phyloP scores from a whole-genome alignment of 2,888 invertebrate species.

The Papilio gigon region DNA sequence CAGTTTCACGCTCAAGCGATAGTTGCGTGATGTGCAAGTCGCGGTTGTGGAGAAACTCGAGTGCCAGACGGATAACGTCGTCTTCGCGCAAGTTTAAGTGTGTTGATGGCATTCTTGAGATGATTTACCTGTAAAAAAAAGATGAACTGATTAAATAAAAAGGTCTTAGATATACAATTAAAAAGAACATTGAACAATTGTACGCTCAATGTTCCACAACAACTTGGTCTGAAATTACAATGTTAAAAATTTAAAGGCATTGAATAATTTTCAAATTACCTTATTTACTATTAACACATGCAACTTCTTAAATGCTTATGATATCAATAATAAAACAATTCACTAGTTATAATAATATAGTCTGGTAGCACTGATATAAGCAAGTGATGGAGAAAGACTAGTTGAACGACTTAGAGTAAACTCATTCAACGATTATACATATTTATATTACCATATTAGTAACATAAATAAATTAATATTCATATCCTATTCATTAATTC shows the following conservation, averaged over 20 bases:
- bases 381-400: not conserved
- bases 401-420: not conserved
- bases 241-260: not conserved
- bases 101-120: slow-evolving; percentile 87
- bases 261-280: not conserved
- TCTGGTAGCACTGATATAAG: not conserved
- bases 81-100: slow-evolving; percentile 93
- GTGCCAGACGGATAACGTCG: slow-evolving; percentile 91
- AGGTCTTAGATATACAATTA: not conserved
- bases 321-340: not conserved
- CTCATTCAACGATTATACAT: not conserved
- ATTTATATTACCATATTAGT: not conserved
- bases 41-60: slow-evolving; percentile 94
- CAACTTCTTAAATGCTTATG: not conserved
- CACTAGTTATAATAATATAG: not conserved
- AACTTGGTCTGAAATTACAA: too few relatives aligned
- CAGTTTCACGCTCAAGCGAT: slow-evolving; percentile 96
- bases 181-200: slow-evolving; percentile 24
- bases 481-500: not conserved
- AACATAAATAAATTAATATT: not conserved
- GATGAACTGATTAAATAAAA: slow-evolving; percentile 1
- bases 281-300: not conserved
- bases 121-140: slow-evolving; percentile 60
- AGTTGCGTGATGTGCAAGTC: slow-evolving; percentile 96
- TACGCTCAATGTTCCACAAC: not conserved